Percentiles rank a stretch among this genome's conserved stretches.
Conservation (phyloP, 2,888 invertebrate species). For the Protodeltote pygarga region DNA sequence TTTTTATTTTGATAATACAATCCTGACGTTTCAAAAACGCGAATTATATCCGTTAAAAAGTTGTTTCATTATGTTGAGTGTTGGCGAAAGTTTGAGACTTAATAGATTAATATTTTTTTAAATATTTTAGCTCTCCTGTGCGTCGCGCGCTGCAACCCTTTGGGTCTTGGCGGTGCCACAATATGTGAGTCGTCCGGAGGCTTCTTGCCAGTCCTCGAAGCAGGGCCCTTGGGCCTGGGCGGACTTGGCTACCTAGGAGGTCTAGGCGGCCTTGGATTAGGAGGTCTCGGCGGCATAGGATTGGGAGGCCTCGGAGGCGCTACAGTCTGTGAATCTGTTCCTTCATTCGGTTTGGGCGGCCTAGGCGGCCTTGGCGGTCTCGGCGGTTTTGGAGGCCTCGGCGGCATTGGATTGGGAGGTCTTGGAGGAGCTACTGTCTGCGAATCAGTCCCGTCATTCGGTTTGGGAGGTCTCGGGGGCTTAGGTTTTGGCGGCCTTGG, state of each 20-base stretch:
- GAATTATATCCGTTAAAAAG: too few relatives aligned
- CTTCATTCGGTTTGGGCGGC: neutral
- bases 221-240: conserved; percentile 23
- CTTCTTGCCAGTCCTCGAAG: conserved; percentile 43
- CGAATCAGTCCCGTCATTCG: conserved; percentile 20
- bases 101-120: too few relatives aligned
- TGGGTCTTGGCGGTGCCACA: conserved; percentile 57
- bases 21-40: too few relatives aligned
- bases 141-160: conserved; percentile 59
- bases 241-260: conserved; percentile 30
- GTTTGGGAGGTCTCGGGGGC: conserved; percentile 20
- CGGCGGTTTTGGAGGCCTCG: conserved; percentile 23
- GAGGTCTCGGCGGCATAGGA: conserved; percentile 21
- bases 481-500: conserved; percentile 3
- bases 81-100: too few relatives aligned
- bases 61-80: too few relatives aligned
- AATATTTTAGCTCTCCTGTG: conserved; percentile 63
- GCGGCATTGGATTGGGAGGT: conserved; percentile 9
- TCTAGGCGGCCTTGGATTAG: conserved; percentile 22
- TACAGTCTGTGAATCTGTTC: conserved; percentile 8
- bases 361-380: conserved; percentile 22
- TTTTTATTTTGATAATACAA: too few relatives aligned
- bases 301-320: conserved; percentile 15
- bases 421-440: conserved; percentile 19
- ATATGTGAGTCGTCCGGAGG: conserved; percentile 63